phyloP scores from a whole-genome alignment of 1,140 invertebrate genomes.

The Parapsyche elsis region DNA sequence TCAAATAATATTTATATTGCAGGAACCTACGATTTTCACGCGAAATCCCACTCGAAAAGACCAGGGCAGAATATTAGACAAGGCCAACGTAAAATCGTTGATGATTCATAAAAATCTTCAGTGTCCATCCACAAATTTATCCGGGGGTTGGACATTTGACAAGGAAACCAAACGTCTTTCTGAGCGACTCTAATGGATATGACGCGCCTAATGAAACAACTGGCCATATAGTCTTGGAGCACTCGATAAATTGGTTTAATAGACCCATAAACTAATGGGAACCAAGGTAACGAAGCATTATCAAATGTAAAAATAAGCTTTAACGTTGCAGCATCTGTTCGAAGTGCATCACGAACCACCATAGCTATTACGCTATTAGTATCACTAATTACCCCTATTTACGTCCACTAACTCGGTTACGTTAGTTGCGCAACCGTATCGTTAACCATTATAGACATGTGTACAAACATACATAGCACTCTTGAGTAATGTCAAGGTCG shows the following conservation, averaged over 20 bases:
- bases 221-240: not conserved
- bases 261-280: not conserved
- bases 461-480: not conserved
- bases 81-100: too few relatives aligned
- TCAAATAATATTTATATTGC: not conserved
- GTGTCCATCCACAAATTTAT: not conserved
- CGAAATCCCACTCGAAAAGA: too few relatives aligned
- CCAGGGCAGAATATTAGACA: too few relatives aligned
- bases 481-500: not conserved
- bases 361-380: not conserved
- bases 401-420: not conserved
- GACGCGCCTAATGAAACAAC: not conserved
- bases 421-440: not conserved
- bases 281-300: not conserved
- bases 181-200: conserved; percentile 4
- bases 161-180: not conserved
- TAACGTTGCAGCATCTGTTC: not conserved
- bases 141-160: not conserved
- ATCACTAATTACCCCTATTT: not conserved
- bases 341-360: not conserved
- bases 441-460: conserved; percentile 4
- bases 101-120: too few relatives aligned
- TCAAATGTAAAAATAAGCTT: not conserved
- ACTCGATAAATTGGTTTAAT: conserved; percentile 23
- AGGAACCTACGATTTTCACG: too few relatives aligned